phyloP scores from a whole-genome alignment of 2,888 invertebrate species.

The Amorpha juglandis region DNA sequence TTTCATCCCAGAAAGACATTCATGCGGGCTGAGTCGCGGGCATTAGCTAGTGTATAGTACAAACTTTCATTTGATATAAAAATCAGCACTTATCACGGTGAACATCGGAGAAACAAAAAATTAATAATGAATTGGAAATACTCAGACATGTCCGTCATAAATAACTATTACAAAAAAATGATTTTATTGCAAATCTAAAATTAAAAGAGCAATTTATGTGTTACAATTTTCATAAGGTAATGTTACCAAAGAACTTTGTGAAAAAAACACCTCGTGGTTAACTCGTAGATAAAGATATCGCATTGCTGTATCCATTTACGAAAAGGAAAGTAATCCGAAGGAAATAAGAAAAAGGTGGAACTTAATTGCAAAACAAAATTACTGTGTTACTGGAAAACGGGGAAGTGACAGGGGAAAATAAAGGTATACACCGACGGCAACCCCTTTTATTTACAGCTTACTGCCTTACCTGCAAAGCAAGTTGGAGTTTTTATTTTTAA shows the following conservation, averaged over 20 bases:
- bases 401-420: constrained; percentile 42
- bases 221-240: constrained; percentile 15
- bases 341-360: constrained; percentile 58
- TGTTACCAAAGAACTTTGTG: not conserved
- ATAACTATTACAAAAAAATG: no score
- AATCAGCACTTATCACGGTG: no score
- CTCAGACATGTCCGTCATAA: no score
- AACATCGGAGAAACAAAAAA: no score
- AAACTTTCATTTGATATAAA: no score
- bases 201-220: no score
- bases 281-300: constrained; percentile 35
- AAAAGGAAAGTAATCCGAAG: constrained; percentile 49
- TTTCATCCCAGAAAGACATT: no score
- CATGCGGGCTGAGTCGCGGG: no score
- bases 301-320: constrained; percentile 40
- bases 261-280: not conserved
- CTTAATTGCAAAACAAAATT: constrained; percentile 59
- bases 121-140: no score
- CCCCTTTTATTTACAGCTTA: constrained; percentile 51
- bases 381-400: constrained; percentile 50
- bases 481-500: constrained; percentile 7
- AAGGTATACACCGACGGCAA: constrained; percentile 40
- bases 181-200: no score
- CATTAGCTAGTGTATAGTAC: no score
- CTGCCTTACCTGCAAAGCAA: constrained; percentile 26